phyloP scores from a whole-genome alignment of 2,888 invertebrate genomes.

The Ophion ellenae region DNA sequence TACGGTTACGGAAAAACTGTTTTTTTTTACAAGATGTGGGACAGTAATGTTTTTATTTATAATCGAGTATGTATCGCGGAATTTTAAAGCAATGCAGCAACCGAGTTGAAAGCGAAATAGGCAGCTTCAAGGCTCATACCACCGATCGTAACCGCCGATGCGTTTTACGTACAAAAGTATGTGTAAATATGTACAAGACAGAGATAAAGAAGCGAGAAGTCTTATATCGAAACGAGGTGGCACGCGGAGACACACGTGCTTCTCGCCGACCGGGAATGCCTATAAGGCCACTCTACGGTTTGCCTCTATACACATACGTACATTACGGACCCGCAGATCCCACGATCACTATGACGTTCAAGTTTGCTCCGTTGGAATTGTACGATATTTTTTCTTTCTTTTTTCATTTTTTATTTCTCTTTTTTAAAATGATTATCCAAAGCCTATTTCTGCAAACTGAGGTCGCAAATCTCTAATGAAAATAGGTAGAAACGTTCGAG shows the following conservation, averaged over 20 bases:
- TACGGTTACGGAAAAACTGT: too few relatives aligned
- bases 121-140: constrained; percentile 27
- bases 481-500: too few relatives aligned
- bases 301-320: neutral
- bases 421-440: too few relatives aligned
- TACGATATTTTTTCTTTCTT: too few relatives aligned
- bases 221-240: constrained; percentile 36
- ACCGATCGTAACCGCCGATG: neutral
- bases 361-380: too few relatives aligned
- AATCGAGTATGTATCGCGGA: neutral
- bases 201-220: constrained; percentile 9
- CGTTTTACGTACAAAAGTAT: constrained; percentile 3
- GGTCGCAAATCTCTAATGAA: too few relatives aligned
- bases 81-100: neutral
- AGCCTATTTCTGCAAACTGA: too few relatives aligned
- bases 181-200: neutral
- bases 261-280: constrained; percentile 20
- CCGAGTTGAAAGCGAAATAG: neutral
- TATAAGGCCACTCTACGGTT: constrained; percentile 36
- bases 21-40: neutral
- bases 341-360: neutral
- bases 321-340: constrained; percentile 1
- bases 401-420: too few relatives aligned
- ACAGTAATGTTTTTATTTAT: neutral
- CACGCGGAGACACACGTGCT: constrained; percentile 70